phyloP scores from a whole-genome alignment of 1,140 invertebrate species.

The Lepidurus arcticus region DNA sequence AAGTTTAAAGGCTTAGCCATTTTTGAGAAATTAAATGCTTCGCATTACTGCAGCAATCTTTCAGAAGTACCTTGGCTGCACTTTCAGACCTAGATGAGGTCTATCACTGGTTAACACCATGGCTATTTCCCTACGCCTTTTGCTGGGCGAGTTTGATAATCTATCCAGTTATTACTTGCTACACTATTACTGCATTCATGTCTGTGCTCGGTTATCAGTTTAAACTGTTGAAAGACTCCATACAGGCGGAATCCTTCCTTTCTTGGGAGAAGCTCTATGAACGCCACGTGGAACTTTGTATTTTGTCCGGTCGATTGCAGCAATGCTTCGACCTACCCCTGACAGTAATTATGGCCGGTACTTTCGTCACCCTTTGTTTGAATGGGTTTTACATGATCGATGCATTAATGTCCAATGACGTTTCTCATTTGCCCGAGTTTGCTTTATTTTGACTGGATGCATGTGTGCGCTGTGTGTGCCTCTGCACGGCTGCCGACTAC shows the following conservation, averaged over 20 bases:
- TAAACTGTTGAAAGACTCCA: background rate
- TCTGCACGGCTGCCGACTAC: background rate
- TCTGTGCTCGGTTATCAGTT: background rate
- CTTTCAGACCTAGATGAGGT: background rate
- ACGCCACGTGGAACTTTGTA: background rate
- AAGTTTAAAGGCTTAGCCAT: background rate
- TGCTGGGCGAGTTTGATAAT: background rate
- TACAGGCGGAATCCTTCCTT: background rate
- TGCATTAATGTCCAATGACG: background rate
- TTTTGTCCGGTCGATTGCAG: background rate
- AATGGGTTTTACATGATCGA: background rate
- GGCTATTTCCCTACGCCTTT: background rate
- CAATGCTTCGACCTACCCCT: background rate
- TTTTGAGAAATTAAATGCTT: background rate
- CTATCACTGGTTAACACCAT: background rate
- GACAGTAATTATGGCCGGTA: background rate
- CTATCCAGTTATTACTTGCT: background rate
- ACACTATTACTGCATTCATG: background rate
- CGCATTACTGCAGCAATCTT: background rate
- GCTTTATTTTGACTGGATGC: background rate
- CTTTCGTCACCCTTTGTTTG: background rate
- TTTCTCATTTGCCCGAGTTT: background rate
- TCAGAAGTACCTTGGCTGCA: background rate
- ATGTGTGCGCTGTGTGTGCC: background rate
- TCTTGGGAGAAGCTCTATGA: background rate